These are phyloP conservation scores for Desoria tigrina DNA, from an alignment of 2,888 invertebrate genomes.

Conservation along the genomic window DNA sequence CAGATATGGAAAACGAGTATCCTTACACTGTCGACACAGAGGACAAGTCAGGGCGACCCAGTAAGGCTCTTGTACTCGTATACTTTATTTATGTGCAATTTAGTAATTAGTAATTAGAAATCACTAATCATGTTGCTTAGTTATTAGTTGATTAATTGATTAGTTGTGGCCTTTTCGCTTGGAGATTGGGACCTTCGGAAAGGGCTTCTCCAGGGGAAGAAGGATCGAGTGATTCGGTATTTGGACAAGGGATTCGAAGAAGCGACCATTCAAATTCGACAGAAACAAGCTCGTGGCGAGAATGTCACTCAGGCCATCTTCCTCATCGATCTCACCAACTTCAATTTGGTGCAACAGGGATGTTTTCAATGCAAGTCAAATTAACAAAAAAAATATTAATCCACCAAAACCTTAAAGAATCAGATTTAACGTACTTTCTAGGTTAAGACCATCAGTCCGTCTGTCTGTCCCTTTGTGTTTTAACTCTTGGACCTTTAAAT, in stretches of 20 bases:
- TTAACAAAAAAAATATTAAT: not conserved
- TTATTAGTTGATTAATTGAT: not conserved
- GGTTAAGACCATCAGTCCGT: not conserved
- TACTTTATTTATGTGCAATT: not conserved
- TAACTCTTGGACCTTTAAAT: too few relatives aligned
- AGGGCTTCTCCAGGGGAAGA: constrained; percentile 32
- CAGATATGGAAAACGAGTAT: constrained; percentile 37
- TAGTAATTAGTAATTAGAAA: not conserved
- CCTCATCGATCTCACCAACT: constrained; percentile 32
- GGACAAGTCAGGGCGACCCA: constrained; percentile 36
- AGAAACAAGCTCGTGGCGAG: constrained; percentile 33
- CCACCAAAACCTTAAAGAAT: not conserved
- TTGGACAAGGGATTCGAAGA: constrained; percentile 37
- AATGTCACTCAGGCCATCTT: constrained; percentile 41
- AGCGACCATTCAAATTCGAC: constrained; percentile 32
- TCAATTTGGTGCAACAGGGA: constrained; percentile 33
- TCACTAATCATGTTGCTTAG: not conserved
- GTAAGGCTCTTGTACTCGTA: not conserved
- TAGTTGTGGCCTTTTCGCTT: constrained; percentile 29
- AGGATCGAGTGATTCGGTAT: constrained; percentile 32
- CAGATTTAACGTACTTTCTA: too few relatives aligned
- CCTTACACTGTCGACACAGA: constrained; percentile 36
- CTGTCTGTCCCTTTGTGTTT: too few relatives aligned
- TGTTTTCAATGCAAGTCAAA: constrained; percentile 32
- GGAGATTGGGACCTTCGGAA: constrained; percentile 37